Percentiles rank a stretch among this genome's conserved stretches.
Evolutionary conservation across 2,113 vertebrate species (phyloP).

Genomic region (Climacteris rufus): DNA sequence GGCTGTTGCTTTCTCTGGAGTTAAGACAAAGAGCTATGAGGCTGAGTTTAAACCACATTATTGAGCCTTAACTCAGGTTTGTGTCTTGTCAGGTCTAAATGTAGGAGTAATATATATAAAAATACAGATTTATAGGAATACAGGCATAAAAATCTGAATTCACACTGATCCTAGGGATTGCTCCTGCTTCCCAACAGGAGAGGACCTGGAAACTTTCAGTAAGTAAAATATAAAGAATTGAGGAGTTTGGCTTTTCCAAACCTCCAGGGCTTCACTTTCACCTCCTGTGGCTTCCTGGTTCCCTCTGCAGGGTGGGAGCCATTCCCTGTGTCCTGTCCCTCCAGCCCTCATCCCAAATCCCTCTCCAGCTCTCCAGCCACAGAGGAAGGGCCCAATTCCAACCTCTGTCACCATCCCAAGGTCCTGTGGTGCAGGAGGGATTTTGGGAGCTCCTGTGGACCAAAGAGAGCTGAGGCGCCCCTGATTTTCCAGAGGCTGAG

Average conservation of each 20-base stretch:
- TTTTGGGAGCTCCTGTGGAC: neutral
- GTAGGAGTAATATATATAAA: neutral
- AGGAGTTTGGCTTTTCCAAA: neutral
- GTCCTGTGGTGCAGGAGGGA: too few relatives aligned
- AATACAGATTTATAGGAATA: neutral
- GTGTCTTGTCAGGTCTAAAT: neutral
- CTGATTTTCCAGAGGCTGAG: neutral
- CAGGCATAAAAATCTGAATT: neutral
- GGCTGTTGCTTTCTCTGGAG: neutral
- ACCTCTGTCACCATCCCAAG: too few relatives aligned
- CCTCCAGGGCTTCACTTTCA: neutral
- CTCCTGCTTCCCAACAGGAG: neutral
- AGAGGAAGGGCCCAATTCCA: too few relatives aligned
- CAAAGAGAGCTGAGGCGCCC: too few relatives aligned
- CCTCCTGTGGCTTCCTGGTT: neutral
- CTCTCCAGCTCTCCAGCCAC: too few relatives aligned
- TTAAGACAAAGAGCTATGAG: neutral
- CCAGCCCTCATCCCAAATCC: too few relatives aligned
- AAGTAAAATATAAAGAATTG: neutral
- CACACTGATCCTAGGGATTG: neutral
- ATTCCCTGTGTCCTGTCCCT: too few relatives aligned
- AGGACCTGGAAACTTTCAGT: neutral
- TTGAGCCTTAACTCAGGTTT: neutral
- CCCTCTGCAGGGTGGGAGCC: neutral
- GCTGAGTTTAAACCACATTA: rapidly evolving